Conservation (phyloP, 2,797 vertebrate genomes). For the Ammospiza maritima region DNA sequence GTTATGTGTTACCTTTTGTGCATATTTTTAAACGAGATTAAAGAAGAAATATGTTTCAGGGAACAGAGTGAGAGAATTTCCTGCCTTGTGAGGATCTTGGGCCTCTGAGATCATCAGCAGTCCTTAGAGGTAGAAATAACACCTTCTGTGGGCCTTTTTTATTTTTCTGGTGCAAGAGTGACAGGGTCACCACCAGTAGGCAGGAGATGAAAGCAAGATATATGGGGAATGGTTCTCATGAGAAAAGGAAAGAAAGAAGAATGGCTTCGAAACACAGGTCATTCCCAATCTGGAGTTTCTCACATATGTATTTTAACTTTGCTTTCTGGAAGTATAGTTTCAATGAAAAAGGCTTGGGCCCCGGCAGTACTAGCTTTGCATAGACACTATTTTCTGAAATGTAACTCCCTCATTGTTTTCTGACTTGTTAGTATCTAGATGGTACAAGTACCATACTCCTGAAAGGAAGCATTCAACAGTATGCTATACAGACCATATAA, state of each 20-base stretch:
- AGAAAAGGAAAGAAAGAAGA: neutral
- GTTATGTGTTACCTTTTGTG: neutral
- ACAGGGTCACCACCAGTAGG: neutral
- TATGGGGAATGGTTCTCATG: neutral
- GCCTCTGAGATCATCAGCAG: neutral
- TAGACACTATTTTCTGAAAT: neutral
- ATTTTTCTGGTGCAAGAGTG: neutral
- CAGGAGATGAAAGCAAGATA: neutral
- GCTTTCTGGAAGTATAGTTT: neutral
- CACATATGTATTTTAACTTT: neutral
- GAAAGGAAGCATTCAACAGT: neutral
- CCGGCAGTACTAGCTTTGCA: neutral
- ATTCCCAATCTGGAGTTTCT: neutral
- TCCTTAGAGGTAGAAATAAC: neutral
- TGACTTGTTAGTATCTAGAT: neutral
- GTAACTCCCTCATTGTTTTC: neutral
- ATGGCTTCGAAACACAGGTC: neutral
- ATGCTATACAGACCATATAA: neutral
- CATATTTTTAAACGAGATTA: neutral
- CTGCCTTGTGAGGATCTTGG: neutral
- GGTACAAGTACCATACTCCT: neutral
- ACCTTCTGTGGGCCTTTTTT: neutral
- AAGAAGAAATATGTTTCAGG: neutral
- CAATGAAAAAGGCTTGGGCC: neutral
- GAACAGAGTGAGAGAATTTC: neutral